Evolutionary conservation across 1,140 invertebrate species (phyloP).

Genomic region (Zaprionus ornatus): DNA sequence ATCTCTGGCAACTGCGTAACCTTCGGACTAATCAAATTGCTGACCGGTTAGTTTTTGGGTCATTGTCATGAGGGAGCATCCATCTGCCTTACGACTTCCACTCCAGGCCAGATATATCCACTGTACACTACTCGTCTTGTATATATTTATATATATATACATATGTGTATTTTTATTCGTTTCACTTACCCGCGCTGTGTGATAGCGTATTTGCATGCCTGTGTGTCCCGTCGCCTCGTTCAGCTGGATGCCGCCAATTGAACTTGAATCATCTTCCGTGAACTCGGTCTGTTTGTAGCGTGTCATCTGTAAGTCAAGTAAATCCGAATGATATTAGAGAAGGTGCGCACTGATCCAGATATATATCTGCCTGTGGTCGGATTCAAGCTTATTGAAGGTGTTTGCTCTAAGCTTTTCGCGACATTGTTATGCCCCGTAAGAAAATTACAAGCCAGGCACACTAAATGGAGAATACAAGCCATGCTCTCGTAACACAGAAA

Average conservation of each 20-base stretch:
- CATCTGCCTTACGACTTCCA: neutral
- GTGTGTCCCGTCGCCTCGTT: conserved; percentile 90
- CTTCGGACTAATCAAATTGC: conserved; percentile 55
- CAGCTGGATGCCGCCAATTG: conserved; percentile 91
- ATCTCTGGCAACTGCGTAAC: conserved; percentile 47
- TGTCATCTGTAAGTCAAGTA: conserved; percentile 89
- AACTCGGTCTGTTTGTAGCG: conserved; percentile 93
- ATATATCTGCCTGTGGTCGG: conserved; percentile 32
- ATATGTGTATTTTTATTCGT: neutral
- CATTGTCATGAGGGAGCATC: conserved; percentile 45
- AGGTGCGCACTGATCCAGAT: conserved; percentile 17
- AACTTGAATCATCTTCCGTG: conserved; percentile 92
- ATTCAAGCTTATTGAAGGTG: conserved; percentile 16
- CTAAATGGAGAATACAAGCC: neutral
- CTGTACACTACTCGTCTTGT: neutral
- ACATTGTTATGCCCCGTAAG: neutral
- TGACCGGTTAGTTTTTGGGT: conserved; percentile 48
- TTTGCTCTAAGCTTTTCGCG: conserved; percentile 11
- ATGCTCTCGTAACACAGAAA: neutral
- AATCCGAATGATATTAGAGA: neutral
- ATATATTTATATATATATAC: neutral
- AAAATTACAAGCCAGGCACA: conserved; percentile 19
- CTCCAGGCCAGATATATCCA: neutral
- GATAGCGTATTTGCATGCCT: conserved; percentile 92
- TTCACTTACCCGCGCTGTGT: conserved; percentile 86